Evolutionary conservation across 1,140 invertebrate genomes (phyloP).

Genomic region (Listronotus oregonensis): DNA sequence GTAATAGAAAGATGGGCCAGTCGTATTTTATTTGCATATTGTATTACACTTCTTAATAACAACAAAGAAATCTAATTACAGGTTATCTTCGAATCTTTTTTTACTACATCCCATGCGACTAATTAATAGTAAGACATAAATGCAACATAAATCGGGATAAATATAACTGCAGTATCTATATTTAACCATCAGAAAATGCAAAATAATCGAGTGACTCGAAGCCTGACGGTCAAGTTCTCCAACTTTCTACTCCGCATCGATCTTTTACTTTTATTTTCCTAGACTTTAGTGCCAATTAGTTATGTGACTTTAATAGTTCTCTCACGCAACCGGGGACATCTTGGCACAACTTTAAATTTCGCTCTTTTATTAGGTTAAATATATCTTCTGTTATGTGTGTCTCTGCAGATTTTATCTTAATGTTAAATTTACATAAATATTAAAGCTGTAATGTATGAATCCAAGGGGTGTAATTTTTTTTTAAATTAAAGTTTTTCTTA

Average conservation of each 20-base stretch:
- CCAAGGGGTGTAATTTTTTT: neutral
- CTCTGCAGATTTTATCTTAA: conserved; percentile 4
- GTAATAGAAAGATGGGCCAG: too few species aligned
- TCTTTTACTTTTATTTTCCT: conserved; percentile 6
- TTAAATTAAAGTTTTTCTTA: too few species aligned
- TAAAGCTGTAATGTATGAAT: neutral
- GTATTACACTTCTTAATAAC: too few species aligned
- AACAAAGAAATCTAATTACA: too few species aligned
- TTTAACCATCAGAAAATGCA: conserved; percentile 12
- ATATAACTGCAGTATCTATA: conserved; percentile 1
- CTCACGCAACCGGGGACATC: conserved; percentile 16
- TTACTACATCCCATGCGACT: neutral
- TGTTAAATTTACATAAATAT: neutral
- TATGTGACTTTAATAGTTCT: conserved; percentile 21
- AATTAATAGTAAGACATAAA: neutral
- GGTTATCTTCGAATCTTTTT: too few species aligned
- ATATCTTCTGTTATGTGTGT: conserved; percentile 18
- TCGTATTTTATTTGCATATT: too few species aligned
- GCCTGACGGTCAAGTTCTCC: conserved; percentile 8
- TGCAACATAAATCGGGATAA: neutral
- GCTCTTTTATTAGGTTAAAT: conserved; percentile 21
- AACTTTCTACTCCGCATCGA: conserved; percentile 1
- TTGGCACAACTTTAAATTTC: conserved; percentile 18
- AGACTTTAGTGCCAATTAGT: conserved; percentile 21
- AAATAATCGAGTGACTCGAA: conserved; percentile 7